These are phyloP conservation scores for Sylvilagus floridanus DNA, from an alignment of 2,797 vertebrate species.

Conservation along the genomic window DNA sequence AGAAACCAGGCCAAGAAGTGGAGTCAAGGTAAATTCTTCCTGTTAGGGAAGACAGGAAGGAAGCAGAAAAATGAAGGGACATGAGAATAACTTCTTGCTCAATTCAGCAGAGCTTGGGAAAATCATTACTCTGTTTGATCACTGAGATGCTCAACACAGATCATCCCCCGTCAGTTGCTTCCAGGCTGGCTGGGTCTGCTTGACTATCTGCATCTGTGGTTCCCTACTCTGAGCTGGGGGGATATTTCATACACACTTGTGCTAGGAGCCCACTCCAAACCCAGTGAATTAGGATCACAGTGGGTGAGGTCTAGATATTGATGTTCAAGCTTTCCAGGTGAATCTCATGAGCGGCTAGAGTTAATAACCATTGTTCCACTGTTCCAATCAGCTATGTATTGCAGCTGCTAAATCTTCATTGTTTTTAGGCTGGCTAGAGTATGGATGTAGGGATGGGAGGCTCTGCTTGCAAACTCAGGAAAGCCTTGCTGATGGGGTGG, in stretches of 20 bases:
- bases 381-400: background rate
- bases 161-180: background rate
- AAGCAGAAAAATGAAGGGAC: background rate
- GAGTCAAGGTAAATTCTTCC: background rate
- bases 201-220: background rate
- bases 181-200: background rate
- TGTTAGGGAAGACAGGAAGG: background rate
- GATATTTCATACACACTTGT: background rate
- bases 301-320: background rate
- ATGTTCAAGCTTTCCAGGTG: background rate
- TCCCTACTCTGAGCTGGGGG: background rate
- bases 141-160: slow-evolving; percentile 14
- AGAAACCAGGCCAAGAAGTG: background rate
- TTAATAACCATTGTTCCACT: background rate
- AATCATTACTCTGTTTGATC: background rate
- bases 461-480: slow-evolving; percentile 26
- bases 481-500: background rate
- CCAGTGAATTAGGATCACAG: background rate
- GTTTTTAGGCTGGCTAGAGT: background rate
- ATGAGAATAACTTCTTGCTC: background rate
- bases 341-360: background rate
- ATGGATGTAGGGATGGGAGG: background rate
- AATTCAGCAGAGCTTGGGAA: background rate
- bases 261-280: background rate
- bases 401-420: background rate